Percentiles rank a stretch among this genome's conserved stretches.
Conservation (phyloP, 2,888 invertebrate genomes). For the Acrobeloides nanus region DNA sequence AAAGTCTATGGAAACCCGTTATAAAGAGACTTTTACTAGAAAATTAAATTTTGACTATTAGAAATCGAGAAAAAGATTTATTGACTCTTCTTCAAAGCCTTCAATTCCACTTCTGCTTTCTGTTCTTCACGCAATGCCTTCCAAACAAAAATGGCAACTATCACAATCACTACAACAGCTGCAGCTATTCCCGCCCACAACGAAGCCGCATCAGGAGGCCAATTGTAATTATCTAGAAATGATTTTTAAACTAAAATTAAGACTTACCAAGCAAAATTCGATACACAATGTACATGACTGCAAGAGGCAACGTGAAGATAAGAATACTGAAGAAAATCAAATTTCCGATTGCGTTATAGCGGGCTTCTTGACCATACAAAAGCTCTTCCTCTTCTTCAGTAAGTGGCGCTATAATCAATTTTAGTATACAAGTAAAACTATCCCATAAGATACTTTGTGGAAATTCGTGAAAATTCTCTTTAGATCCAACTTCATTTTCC, state of each 20-base stretch:
- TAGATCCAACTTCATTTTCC: too few relatives aligned
- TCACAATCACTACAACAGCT: constrained; percentile 30
- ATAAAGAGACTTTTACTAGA: too few relatives aligned
- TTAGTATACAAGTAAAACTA: too few relatives aligned
- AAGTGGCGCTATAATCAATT: too few relatives aligned
- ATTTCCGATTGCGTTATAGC: constrained; percentile 23
- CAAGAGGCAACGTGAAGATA: constrained; percentile 41
- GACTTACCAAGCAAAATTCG: constrained; percentile 36
- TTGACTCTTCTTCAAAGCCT: constrained; percentile 5
- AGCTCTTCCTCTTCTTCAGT: constrained; percentile 5
- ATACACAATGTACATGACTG: constrained; percentile 37
- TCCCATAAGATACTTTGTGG: too few relatives aligned
- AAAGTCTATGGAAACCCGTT: neutral
- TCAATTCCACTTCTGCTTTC: constrained; percentile 24
- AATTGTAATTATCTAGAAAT: constrained; percentile 34
- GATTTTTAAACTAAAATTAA: constrained; percentile 5
- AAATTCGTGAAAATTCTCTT: too few relatives aligned
- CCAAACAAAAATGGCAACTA: constrained; percentile 35
- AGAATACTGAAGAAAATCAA: constrained; percentile 36
- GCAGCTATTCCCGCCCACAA: constrained; percentile 38
- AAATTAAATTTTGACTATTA: too few relatives aligned
- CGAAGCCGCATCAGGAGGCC: constrained; percentile 29
- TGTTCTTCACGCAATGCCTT: constrained; percentile 40
- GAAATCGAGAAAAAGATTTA: neutral
- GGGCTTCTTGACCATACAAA: constrained; percentile 8